phyloP scores from a whole-genome alignment of 2,888 invertebrate genomes.

The Chironomus tentans region DNA sequence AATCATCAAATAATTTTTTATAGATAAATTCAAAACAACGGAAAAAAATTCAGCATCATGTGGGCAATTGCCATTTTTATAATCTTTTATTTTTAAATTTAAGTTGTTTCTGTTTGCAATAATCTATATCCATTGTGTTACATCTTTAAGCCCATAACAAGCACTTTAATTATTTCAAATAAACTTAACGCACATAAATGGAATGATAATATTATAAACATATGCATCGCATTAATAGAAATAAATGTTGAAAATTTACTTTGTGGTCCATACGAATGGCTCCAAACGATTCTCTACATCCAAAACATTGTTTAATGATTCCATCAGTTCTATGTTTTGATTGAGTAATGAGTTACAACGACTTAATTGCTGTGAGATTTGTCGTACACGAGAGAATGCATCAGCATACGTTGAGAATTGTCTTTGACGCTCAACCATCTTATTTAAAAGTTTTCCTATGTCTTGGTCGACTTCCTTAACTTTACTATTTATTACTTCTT shows the following conservation, averaged over 20 bases:
- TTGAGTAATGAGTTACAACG: slow-evolving; percentile 73
- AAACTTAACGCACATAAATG: background rate
- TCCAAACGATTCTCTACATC: slow-evolving; percentile 76
- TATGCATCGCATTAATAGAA: slow-evolving; percentile 1
- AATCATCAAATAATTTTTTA: background rate
- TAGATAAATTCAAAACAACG: background rate
- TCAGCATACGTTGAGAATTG: slow-evolving; percentile 79
- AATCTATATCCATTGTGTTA: background rate
- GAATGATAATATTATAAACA: background rate
- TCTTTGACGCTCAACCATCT: slow-evolving; percentile 72
- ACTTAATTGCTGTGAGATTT: slow-evolving; percentile 72
- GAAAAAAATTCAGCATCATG: background rate
- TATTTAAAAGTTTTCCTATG: slow-evolving; percentile 56
- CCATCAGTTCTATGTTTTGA: slow-evolving; percentile 76
- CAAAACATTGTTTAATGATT: slow-evolving; percentile 71
- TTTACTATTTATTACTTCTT: slow-evolving; percentile 60
- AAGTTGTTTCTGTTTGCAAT: background rate
- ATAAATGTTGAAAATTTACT: slow-evolving; percentile 34
- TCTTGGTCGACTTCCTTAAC: slow-evolving; percentile 71
- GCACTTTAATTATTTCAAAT: background rate
- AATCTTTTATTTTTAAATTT: background rate
- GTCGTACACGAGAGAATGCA: slow-evolving; percentile 69
- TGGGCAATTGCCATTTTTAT: background rate
- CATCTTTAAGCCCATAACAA: background rate
- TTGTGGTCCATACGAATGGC: slow-evolving; percentile 83